Evolutionary conservation across 1,140 invertebrate species (phyloP).

Genomic region (Oncopodura yosiiana): DNA sequence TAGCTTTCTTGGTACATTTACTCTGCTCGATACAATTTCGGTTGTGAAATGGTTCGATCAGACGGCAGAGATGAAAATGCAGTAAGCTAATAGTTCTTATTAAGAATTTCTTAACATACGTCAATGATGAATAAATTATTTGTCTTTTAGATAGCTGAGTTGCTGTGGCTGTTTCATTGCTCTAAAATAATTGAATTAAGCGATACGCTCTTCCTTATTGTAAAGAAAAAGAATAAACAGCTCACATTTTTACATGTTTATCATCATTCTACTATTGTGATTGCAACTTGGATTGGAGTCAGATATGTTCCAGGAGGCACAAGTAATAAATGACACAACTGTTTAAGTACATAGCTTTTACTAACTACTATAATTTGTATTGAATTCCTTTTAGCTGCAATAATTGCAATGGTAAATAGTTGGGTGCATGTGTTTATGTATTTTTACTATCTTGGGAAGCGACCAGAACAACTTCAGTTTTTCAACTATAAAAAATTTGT

Average conservation of each 20-base stretch:
- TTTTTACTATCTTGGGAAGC: slow-evolving; percentile 75
- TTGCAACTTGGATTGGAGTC: slow-evolving; percentile 89
- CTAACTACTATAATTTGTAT: neutral
- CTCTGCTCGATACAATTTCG: slow-evolving; percentile 13
- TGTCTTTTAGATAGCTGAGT: slow-evolving; percentile 69
- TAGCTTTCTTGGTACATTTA: slow-evolving; percentile 23
- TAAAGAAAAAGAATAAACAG: slow-evolving; percentile 77
- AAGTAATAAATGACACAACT: slow-evolving; percentile 46
- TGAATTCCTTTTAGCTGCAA: slow-evolving; percentile 54
- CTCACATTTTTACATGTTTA: slow-evolving; percentile 83
- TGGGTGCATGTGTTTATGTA: slow-evolving; percentile 90
- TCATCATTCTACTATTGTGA: slow-evolving; percentile 86
- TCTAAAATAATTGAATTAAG: slow-evolving; percentile 88
- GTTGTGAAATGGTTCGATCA: slow-evolving; percentile 11
- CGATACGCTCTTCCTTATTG: slow-evolving; percentile 84
- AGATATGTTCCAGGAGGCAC: slow-evolving; percentile 94
- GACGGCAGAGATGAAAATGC: slow-evolving; percentile 2
- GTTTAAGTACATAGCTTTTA: neutral
- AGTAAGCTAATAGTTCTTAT: neutral
- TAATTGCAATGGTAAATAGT: slow-evolving; percentile 82
- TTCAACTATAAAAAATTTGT: slow-evolving; percentile 93
- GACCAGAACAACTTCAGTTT: slow-evolving; percentile 68
- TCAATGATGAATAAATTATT: neutral
- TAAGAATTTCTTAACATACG: neutral
- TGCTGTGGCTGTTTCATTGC: slow-evolving; percentile 94